Base-by-base conservation (phyloP, 2,888 invertebrate genomes). In the Acholoe squamosa region DNA sequence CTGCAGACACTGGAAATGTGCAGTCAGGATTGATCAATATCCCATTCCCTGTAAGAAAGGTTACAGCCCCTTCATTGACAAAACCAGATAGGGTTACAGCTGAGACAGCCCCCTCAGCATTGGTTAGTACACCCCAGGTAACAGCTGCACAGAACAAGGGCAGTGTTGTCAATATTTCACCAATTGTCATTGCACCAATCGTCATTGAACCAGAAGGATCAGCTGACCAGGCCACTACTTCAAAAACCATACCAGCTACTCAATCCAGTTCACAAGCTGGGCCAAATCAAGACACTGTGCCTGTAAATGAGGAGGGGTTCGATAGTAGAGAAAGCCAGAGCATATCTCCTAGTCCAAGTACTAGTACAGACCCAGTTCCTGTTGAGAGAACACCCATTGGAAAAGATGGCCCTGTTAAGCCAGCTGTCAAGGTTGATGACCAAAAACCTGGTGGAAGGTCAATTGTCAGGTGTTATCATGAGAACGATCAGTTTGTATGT, bases 401-500 rank as follows among this genome's bases (percentile, higher is more conserved):
- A 31, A 76, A 28, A 16, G 25, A 25, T 16, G 25, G 0, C 31
- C 1, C 25, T n/a, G 3, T 31, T 7, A 25, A 76, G 16, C 5
- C 22, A 61, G n/a, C 61, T 61, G 61, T 14, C 61, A 61, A 25
- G 16, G 3, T 14, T 22, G 31, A 76, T 7, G 31, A 31, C 7
- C 25, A 76, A 31, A 76, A 76, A 25, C 25, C 80, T 34, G 34
- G 33, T 10, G 25, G n/a, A 33, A 80, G 33, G 19, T 80, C 80
- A n/a, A 25, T 80, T 34, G 80, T 80, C 14, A 33, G 19, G 80
- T 80, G 80, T n/a, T 34, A 80, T 43, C 43, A 80, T 80, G 80
- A 19, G 16, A n/a, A 80, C 22, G 80, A 43, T 19, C 14, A 80
- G 43, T 80, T 80, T 43, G 43, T 80, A 0, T 80, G 80, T 80